These are phyloP conservation scores for Magallana nippona DNA, from an alignment of 2,888 invertebrate genomes.

Conservation along the genomic window DNA sequence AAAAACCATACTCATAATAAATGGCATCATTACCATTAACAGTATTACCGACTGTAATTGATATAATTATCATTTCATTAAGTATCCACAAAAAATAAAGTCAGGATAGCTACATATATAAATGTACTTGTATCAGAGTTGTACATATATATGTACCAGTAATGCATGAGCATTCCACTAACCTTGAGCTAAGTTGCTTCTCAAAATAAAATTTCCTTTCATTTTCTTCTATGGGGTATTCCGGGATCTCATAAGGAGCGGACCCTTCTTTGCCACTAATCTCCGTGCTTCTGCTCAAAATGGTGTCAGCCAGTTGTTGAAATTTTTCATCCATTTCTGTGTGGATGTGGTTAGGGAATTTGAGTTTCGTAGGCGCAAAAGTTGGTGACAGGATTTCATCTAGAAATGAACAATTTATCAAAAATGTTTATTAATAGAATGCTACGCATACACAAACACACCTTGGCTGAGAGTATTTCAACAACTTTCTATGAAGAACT, in stretches of 20 bases:
- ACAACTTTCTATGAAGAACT: not conserved
- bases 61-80: too few species aligned
- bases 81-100: too few species aligned
- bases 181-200: constrained; percentile 67
- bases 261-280: constrained; percentile 85
- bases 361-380: constrained; percentile 65
- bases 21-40: too few species aligned
- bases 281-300: constrained; percentile 66
- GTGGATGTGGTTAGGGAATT: constrained; percentile 68
- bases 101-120: too few species aligned
- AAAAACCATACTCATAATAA: too few species aligned
- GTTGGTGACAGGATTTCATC: constrained; percentile 57
- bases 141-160: not conserved
- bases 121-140: not conserved
- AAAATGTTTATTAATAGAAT: not conserved
- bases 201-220: constrained; percentile 73
- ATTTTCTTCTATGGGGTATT: constrained; percentile 93
- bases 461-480: not conserved
- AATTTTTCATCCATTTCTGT: constrained; percentile 71
- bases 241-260: constrained; percentile 97
- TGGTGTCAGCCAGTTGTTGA: constrained; percentile 70
- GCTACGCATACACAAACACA: not conserved
- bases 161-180: not conserved
- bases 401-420: constrained; percentile 44
- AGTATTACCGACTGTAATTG: too few species aligned